A percentile compares a stretch with the other conserved stretches of the same genome.
These are phyloP conservation scores for Lissonota sp. DNA, from an alignment of 2,888 invertebrate genomes.

Conservation along the genomic window DNA sequence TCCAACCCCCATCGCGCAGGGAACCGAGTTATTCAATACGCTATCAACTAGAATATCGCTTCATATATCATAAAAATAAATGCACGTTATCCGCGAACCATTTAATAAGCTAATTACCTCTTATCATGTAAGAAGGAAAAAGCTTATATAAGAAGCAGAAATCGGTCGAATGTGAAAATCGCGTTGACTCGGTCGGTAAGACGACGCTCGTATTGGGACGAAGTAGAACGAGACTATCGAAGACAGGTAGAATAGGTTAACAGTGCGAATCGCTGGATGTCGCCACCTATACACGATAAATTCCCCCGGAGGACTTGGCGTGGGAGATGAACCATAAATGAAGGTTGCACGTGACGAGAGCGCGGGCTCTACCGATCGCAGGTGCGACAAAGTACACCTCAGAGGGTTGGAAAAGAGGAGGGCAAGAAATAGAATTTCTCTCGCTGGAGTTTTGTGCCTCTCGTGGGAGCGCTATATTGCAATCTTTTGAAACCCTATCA, in stretches of 20 bases:
- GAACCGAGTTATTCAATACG: too few species aligned
- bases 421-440: slow-evolving; percentile 37
- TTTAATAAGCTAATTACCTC: too few species aligned
- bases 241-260: slow-evolving; percentile 67
- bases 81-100: too few species aligned
- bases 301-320: too few species aligned
- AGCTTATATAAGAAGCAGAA: too few species aligned
- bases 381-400: slow-evolving; percentile 51
- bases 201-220: slow-evolving; percentile 30
- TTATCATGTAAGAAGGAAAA: too few species aligned
- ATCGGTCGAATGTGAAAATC: too few species aligned
- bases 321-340: slow-evolving; percentile 41
- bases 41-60: too few species aligned
- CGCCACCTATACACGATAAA: slow-evolving; percentile 32
- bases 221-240: slow-evolving; percentile 51
- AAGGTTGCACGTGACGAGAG: slow-evolving; percentile 51
- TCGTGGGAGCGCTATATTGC: slow-evolving; percentile 19
- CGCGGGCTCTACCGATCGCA: slow-evolving; percentile 36
- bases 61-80: too few species aligned
- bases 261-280: slow-evolving; percentile 41
- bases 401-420: too few species aligned
- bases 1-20: too few species aligned
- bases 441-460: slow-evolving; percentile 37
- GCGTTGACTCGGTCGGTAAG: slow-evolving; percentile 1
- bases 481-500: slow-evolving; percentile 32